These are phyloP conservation scores for Malaclemys terrapin DNA, from an alignment of 2,113 vertebrate species.

Conservation along the genomic window DNA sequence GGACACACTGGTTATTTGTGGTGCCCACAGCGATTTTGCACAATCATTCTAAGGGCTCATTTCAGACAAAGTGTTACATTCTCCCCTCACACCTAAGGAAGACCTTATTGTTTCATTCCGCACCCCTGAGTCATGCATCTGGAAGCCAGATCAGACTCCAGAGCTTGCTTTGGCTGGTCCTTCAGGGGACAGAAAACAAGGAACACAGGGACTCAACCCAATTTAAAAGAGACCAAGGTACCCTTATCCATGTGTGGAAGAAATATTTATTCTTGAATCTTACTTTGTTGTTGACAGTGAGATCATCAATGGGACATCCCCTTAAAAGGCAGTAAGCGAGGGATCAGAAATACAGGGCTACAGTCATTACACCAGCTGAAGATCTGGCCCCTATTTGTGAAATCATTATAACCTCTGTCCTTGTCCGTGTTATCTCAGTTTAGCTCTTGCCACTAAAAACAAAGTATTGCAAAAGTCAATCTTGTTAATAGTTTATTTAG, in stretches of 20 bases:
- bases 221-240: neutral
- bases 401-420: neutral
- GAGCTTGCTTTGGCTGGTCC: neutral
- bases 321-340: neutral
- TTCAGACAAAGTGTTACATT: neutral
- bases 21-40: neutral
- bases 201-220: neutral
- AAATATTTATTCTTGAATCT: neutral
- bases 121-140: neutral
- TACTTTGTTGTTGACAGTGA: neutral
- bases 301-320: neutral
- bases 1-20: neutral
- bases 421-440: neutral
- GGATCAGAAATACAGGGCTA: neutral
- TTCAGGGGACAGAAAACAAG: neutral
- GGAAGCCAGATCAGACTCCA: neutral
- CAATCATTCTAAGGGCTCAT: neutral
- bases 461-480: neutral
- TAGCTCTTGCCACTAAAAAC: constrained; percentile 2
- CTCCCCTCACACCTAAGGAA: neutral
- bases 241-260: neutral
- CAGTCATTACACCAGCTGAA: neutral
- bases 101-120: neutral
- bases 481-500: neutral
- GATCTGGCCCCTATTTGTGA: neutral